Conservation (phyloP, 2,888 invertebrate species). For the Brenthis hecate region DNA sequence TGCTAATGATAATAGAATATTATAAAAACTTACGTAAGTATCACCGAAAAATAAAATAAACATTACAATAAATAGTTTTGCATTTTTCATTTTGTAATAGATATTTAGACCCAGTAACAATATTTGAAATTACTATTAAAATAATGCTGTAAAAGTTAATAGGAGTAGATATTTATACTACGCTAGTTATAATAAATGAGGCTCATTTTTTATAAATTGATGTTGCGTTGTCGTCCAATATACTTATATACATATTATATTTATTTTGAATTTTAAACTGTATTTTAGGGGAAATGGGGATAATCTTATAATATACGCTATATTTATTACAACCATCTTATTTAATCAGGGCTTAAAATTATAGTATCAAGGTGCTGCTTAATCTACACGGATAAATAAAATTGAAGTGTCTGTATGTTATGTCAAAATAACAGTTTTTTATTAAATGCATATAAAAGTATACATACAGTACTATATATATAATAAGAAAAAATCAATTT, state of each 20-base stretch:
- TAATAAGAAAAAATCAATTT: too few species aligned
- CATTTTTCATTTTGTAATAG: not conserved
- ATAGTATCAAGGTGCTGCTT: too few species aligned
- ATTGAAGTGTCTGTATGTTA: too few species aligned
- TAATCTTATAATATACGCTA: not conserved
- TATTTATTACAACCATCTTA: not conserved
- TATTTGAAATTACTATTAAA: not conserved
- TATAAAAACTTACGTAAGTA: slow-evolving; percentile 12
- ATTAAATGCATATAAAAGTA: too few species aligned
- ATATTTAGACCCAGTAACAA: not conserved
- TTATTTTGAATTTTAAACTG: too few species aligned
- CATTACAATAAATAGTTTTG: slow-evolving; percentile 4
- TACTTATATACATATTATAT: too few species aligned
- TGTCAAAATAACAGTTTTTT: too few species aligned
- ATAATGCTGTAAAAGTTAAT: not conserved
- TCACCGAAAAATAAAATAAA: slow-evolving; percentile 7
- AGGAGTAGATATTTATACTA: slow-evolving; percentile 7
- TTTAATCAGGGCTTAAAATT: not conserved
- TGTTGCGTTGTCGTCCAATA: too few species aligned
- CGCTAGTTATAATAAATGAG: slow-evolving; percentile 4
- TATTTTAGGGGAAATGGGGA: too few species aligned
- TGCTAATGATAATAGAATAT: not conserved
- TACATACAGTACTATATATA: too few species aligned
- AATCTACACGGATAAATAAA: too few species aligned
- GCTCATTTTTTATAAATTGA: too few species aligned